Percentiles rank a stretch among this genome's conserved stretches.
Evolutionary conservation across 2,888 invertebrate genomes (phyloP).

Genomic region (Leptopilina syphax): DNA sequence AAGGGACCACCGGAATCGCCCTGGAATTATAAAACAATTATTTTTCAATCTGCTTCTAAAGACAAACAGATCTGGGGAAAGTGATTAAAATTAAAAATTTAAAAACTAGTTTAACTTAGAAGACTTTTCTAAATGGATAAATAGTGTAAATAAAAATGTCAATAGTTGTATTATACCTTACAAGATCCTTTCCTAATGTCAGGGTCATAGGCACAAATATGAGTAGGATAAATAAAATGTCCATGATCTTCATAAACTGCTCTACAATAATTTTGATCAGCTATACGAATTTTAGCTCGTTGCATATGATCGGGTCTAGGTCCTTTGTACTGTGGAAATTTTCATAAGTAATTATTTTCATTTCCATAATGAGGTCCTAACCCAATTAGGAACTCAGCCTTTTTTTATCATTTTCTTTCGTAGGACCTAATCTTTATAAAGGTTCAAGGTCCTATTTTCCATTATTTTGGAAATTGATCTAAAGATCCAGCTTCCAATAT

Average conservation of each 20-base stretch:
- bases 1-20: conserved; percentile 50
- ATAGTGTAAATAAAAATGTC: background rate
- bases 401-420: too few relatives aligned
- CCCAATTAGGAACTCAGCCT: too few relatives aligned
- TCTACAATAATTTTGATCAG: conserved; percentile 42
- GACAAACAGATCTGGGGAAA: background rate
- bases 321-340: conserved; percentile 11
- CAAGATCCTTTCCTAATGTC: conserved; percentile 43
- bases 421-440: too few relatives aligned
- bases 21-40: conserved; percentile 24
- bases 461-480: too few relatives aligned
- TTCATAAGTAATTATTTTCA: background rate
- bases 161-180: conserved; percentile 23
- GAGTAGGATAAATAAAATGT: conserved; percentile 36
- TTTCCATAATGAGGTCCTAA: too few relatives aligned
- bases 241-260: background rate
- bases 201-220: conserved; percentile 45
- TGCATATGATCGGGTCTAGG: conserved; percentile 29
- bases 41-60: background rate
- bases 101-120: too few relatives aligned
- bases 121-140: too few relatives aligned
- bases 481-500: too few relatives aligned
- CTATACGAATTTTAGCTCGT: conserved; percentile 41
- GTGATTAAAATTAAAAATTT: too few relatives aligned
- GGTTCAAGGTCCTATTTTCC: too few relatives aligned